Conservation (phyloP, 2,797 vertebrate species). For the Ispidina lecontei region DNA sequence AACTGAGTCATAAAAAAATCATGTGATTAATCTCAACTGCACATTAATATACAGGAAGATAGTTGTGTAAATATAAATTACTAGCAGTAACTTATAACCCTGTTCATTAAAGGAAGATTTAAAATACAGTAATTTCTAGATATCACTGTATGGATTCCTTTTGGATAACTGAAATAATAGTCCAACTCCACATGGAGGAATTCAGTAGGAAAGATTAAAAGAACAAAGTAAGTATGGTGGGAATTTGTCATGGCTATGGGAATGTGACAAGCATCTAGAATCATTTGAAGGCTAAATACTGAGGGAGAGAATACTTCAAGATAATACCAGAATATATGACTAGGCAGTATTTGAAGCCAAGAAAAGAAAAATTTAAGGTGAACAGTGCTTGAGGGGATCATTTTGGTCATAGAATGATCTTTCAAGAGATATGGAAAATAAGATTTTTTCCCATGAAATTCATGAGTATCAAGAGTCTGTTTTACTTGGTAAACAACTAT, state of each 20-base stretch:
- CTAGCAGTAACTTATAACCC: neutral
- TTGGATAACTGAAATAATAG: neutral
- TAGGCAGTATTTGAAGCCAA: neutral
- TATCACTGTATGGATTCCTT: neutral
- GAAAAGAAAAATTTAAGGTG: constrained; percentile 19
- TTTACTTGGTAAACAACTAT: neutral
- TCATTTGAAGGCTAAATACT: constrained; percentile 59
- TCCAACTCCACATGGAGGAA: neutral
- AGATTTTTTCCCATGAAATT: neutral
- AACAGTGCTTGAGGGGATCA: neutral
- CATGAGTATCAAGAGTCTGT: neutral
- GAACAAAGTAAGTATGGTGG: constrained; percentile 15
- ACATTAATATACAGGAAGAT: neutral
- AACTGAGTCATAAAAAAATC: neutral
- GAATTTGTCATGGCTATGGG: constrained; percentile 25
- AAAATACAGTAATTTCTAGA: constrained; percentile 14
- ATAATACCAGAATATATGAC: constrained; percentile 11
- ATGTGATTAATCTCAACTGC: constrained; percentile 18
- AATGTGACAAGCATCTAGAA: constrained; percentile 62
- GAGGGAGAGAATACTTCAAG: constrained; percentile 46
- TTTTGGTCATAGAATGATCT: neutral
- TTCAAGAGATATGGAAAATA: neutral
- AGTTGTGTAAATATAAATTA: neutral
- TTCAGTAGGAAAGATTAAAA: constrained; percentile 42
- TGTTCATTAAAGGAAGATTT: neutral